Percentiles rank a stretch among this genome's conserved stretches.
These are phyloP conservation scores for Spatulosminthurus flaviceps DNA, from an alignment of 2,888 invertebrate genomes.

Conservation along the genomic window DNA sequence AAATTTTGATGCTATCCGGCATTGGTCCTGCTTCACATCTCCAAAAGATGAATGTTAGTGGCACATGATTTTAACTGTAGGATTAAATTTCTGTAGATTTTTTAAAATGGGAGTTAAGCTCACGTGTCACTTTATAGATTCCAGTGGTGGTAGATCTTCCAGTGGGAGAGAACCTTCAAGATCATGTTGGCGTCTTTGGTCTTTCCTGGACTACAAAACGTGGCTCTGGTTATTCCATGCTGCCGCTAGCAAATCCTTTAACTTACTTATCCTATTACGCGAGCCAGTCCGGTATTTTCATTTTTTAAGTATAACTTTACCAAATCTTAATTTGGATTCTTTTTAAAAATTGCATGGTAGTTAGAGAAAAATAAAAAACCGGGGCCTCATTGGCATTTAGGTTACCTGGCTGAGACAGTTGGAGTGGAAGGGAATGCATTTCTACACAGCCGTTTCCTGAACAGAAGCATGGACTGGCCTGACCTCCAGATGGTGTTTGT, in stretches of 20 bases:
- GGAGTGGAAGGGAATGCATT: conserved; percentile 60
- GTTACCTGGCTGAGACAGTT: conserved; percentile 39
- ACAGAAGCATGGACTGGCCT: conserved; percentile 54
- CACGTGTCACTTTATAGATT: conserved; percentile 48
- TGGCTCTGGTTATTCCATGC: conserved; percentile 53
- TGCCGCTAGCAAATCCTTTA: conserved; percentile 52
- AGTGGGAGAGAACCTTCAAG: conserved; percentile 58
- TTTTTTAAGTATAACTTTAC: too few relatives aligned
- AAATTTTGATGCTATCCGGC: conserved; percentile 60
- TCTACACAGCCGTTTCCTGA: conserved; percentile 52
- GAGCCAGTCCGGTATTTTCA: conserved; percentile 48
- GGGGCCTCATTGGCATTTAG: too few relatives aligned
- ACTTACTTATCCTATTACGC: conserved; percentile 54
- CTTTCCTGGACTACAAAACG: conserved; percentile 54
- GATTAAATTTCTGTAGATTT: too few relatives aligned
- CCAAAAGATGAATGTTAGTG: conserved; percentile 52
- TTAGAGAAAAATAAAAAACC: too few relatives aligned
- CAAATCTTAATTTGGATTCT: too few relatives aligned
- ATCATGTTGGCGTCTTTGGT: conserved; percentile 55
- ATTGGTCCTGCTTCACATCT: conserved; percentile 58
- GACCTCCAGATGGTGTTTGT: conserved; percentile 59
- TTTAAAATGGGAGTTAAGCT: neutral
- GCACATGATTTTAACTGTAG: too few relatives aligned
- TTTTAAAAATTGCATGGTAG: too few relatives aligned
- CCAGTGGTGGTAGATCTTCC: conserved; percentile 55